phyloP scores from a whole-genome alignment of 2,113 vertebrate genomes.

The Gorsachius goisagi region DNA sequence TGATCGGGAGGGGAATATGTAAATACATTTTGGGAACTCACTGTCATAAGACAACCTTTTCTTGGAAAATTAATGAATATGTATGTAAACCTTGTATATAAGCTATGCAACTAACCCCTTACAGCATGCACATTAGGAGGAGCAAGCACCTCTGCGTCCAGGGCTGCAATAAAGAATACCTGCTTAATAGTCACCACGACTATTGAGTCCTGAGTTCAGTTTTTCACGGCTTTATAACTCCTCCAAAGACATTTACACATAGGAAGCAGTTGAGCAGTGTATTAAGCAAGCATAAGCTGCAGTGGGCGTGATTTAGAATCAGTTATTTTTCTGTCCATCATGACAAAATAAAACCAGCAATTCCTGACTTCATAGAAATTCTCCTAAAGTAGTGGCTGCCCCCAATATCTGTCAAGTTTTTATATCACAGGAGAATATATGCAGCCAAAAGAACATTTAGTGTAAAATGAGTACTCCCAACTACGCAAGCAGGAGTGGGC shows the following conservation, averaged over 20 bases:
- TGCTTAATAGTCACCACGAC: no score
- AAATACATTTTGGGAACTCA: no score
- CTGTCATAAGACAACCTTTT: no score
- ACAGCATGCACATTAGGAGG: no score
- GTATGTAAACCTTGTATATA: no score
- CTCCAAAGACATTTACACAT: neutral
- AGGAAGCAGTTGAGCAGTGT: neutral
- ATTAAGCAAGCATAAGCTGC: neutral
- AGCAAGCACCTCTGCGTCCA: no score
- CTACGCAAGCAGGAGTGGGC: rapidly evolving
- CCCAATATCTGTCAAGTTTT: neutral
- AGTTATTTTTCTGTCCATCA: neutral
- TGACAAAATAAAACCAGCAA: neutral
- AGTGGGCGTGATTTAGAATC: neutral
- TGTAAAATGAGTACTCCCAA: neutral
- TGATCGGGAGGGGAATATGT: no score
- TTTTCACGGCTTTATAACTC: no score
- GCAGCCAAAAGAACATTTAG: neutral
- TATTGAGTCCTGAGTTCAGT: no score
- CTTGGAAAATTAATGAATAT: no score
- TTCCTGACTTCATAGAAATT: neutral
- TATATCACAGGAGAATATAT: neutral
- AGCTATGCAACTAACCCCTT: no score
- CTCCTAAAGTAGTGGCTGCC: neutral
- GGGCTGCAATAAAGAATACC: no score